Percentiles rank a stretch among this genome's conserved stretches.
These are phyloP conservation scores for Baryphthengus martii DNA, from an alignment of 2,113 vertebrate genomes.

Conservation along the genomic window DNA sequence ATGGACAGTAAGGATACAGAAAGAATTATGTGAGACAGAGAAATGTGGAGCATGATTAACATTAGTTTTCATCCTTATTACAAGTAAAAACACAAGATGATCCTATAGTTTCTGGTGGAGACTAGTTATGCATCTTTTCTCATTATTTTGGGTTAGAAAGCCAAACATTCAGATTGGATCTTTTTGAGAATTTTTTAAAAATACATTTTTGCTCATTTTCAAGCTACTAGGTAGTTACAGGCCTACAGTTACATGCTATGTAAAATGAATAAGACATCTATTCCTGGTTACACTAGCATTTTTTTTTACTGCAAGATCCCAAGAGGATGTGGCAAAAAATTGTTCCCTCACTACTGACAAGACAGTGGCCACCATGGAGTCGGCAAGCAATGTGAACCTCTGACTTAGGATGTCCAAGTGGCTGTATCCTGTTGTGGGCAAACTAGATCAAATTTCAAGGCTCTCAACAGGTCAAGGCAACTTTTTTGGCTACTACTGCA, in stretches of 20 bases:
- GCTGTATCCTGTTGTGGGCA: not conserved
- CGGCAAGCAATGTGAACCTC: not conserved
- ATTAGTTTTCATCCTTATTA: not conserved
- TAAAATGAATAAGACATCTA: not conserved
- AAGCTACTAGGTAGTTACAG: not conserved
- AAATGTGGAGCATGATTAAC: slow-evolving; percentile 1
- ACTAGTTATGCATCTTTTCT: not conserved
- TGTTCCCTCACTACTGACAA: not conserved
- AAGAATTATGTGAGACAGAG: not conserved
- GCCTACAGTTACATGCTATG: not conserved
- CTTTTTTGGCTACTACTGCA: not conserved
- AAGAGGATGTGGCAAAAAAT: not conserved
- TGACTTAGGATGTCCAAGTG: not conserved
- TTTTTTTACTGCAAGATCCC: not conserved
- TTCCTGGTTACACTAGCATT: not conserved
- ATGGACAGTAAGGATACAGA: not conserved
- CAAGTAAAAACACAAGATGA: not conserved
- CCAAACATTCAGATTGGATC: not conserved
- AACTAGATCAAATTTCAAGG: not conserved
- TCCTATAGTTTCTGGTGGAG: not conserved
- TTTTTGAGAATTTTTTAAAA: not conserved
- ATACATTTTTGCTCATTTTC: not conserved
- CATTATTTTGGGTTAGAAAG: not conserved
- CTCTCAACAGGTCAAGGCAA: not conserved
- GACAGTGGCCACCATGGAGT: not conserved